Evolutionary conservation across 2,113 vertebrate species (phyloP).

Genomic region (Ciconia boyciana): DNA sequence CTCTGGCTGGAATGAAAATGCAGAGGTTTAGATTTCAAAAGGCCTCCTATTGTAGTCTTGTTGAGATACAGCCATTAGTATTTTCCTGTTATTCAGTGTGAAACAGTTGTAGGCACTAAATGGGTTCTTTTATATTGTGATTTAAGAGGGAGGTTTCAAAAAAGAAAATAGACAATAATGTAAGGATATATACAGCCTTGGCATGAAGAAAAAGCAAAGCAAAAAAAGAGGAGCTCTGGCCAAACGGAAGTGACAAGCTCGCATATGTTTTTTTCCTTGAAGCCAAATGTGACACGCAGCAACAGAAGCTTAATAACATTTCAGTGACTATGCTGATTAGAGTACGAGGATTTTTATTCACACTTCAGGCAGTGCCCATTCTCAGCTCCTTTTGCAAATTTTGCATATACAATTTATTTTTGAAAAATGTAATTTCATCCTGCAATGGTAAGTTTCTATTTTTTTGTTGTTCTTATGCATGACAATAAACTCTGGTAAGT

Average conservation of each 20-base stretch:
- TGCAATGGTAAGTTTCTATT: not conserved
- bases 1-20: not conserved
- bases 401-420: not conserved
- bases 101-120: not conserved
- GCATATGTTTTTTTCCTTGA: not conserved
- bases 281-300: not conserved
- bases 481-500: not conserved
- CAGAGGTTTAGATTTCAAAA: constrained; percentile 23
- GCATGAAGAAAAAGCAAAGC: not conserved
- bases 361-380: not conserved
- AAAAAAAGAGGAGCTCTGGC: not conserved
- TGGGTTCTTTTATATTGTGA: not conserved
- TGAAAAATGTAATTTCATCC: constrained; percentile 9
- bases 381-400: constrained; percentile 2
- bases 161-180: not conserved
- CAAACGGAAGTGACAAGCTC: not conserved
- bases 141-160: constrained; percentile 4
- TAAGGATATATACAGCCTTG: not conserved
- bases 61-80: not conserved
- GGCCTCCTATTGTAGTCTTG: not conserved
- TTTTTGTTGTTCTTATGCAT: not conserved
- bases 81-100: not conserved
- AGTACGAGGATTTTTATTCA: constrained; percentile 2
- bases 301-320: constrained; percentile 40
- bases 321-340: constrained; percentile 8